Conservation (phyloP, 1,140 invertebrate genomes). For the Drosophila gunungcola region DNA sequence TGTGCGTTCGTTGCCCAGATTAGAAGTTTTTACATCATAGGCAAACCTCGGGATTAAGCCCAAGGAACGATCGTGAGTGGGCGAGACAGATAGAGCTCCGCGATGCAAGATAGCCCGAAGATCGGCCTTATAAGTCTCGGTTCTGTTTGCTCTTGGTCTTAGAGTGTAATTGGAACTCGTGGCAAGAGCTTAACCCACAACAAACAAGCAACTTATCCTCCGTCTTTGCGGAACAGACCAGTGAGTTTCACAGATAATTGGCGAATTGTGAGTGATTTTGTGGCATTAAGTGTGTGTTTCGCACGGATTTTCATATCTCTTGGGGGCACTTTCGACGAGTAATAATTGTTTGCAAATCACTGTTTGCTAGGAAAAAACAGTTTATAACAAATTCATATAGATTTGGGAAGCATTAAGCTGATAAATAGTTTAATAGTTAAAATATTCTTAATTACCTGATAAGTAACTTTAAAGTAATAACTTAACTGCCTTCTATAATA, state of each 20-base stretch:
- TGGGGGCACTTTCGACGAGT: background rate
- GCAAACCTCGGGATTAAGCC: conserved; percentile 35
- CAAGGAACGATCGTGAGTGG: conserved; percentile 11
- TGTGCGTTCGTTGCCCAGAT: conserved; percentile 17
- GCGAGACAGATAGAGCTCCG: conserved; percentile 2
- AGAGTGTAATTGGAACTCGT: conserved; percentile 51
- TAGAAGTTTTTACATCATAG: conserved; percentile 51
- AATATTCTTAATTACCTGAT: background rate
- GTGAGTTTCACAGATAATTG: conserved; percentile 34
- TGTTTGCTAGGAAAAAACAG: background rate
- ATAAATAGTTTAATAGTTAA: background rate
- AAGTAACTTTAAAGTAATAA: background rate
- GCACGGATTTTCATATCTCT: background rate
- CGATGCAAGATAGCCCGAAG: background rate
- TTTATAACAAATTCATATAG: background rate
- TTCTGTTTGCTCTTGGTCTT: conserved; percentile 17
- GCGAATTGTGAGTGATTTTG: conserved; percentile 13
- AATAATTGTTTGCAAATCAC: background rate
- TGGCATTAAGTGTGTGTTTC: conserved; percentile 2
- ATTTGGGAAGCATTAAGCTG: background rate
- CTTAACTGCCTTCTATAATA: background rate
- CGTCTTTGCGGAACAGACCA: background rate
- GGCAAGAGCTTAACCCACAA: conserved; percentile 41
- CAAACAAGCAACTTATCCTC: conserved; percentile 20
- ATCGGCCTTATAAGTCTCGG: conserved; percentile 31